phyloP scores from a whole-genome alignment of 2,888 invertebrate species.

The Xestoiulus laeticollis region DNA sequence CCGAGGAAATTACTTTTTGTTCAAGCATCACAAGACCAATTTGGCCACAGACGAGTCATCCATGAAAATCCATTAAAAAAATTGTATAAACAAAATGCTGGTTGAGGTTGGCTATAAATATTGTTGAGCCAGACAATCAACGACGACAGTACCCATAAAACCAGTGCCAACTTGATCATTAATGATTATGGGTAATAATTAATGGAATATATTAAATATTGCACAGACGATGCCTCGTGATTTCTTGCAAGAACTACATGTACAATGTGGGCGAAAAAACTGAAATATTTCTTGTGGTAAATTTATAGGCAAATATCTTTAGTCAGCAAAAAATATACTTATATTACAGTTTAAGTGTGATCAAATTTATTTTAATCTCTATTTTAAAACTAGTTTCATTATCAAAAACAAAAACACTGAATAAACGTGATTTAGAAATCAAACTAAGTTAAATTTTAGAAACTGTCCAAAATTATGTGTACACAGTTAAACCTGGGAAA shows the following conservation, averaged over 20 bases:
- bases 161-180: background rate
- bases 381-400: no score
- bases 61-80: background rate
- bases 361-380: no score
- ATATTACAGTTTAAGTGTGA: no score
- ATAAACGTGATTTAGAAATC: no score
- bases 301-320: no score
- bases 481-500: no score
- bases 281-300: background rate
- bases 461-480: no score
- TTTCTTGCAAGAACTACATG: background rate
- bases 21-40: background rate
- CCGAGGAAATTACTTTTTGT: background rate
- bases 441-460: no score
- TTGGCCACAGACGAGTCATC: background rate
- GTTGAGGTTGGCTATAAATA: background rate
- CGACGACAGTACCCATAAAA: background rate
- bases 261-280: background rate
- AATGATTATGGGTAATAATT: background rate
- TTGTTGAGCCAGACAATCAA: background rate
- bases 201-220: background rate
- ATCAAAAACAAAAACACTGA: no score
- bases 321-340: no score
- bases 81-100: background rate
- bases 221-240: background rate